Base-by-base conservation (phyloP, 1,140 invertebrate species). In the Cherax quadricarinatus region DNA sequence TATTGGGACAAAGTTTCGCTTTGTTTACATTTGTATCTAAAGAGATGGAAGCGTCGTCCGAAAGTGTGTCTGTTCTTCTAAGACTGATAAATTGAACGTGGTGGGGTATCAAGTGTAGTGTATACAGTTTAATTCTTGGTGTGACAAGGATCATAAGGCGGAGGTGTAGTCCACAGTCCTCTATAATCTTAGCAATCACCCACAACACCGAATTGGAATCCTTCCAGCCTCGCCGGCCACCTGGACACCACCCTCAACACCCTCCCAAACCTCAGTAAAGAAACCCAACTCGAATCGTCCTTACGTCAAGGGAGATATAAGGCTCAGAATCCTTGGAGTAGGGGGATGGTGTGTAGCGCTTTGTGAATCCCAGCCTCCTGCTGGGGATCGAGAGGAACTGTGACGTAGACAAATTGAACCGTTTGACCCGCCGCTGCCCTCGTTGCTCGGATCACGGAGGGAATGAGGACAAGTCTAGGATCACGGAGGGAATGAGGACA, bases 361-460 rank as follows among this genome's bases (percentile, higher is more conserved):
- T 7, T 30, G 41, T 18, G 7, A 30, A 53, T 60, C 57, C 57
- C 60, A 57, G 21, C 57, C 57, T 86, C 75, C 75, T 60, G n/a
- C 30, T n/a, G 78, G 86, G 86, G 86, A 80, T 89, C 60, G 88
- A 70, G 79, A 89, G 75, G 30, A 18, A 49, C 81, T 80, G 53
- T 57, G 88, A 83, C 88, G 70, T 82, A 80, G 80, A 89, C 88
- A 89, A 89, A 89, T 89, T 89, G 88, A 89, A 89, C 62, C 80
- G 88, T 82, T 89, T 89, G 88, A 89, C 88, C 88, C 88, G 48
- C 30, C 70, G 80, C 62, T 89, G 66, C 57, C 80, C 88, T 48
- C 51, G 88, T 70, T 24, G 57, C 21, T 18, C 60, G 53, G 75
- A 41, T 62, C 57, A 60, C 30, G n/a, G 66, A 51, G 48, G 24